Conservation (phyloP, 2,797 vertebrate species). For the Microtus obscurus region DNA sequence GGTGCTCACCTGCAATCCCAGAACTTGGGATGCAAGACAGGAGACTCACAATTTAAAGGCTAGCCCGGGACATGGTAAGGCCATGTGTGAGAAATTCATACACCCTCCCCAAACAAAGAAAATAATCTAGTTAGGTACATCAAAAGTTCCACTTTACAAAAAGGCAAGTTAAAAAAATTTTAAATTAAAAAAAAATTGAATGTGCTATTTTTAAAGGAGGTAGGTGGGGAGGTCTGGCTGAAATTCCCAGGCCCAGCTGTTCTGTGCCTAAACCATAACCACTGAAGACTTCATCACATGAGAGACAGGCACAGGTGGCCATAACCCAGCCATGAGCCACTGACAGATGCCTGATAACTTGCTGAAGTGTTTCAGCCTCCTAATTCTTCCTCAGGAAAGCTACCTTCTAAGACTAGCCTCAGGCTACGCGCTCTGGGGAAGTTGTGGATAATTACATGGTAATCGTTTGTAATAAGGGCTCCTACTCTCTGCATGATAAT, state of each 20-base stretch:
- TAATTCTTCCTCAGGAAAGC: not conserved
- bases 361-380: not conserved
- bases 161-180: not conserved
- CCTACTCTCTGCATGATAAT: constrained; percentile 63
- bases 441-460: constrained; percentile 68
- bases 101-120: not conserved
- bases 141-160: not conserved
- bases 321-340: not conserved
- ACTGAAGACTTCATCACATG: not conserved
- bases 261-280: not conserved
- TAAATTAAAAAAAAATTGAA: not conserved
- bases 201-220: not conserved
- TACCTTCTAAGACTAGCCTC: not conserved
- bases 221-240: not conserved
- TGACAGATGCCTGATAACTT: not conserved
- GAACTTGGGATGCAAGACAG: not conserved
- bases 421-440: constrained; percentile 46
- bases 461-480: constrained; percentile 70
- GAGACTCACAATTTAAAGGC: not conserved
- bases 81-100: not conserved
- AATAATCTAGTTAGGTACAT: not conserved
- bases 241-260: not conserved
- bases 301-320: not conserved
- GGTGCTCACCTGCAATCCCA: not conserved
- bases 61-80: not conserved